Evolutionary conservation across 2,888 invertebrate genomes (phyloP).

Genomic region (Scaptomyza tumidula): DNA sequence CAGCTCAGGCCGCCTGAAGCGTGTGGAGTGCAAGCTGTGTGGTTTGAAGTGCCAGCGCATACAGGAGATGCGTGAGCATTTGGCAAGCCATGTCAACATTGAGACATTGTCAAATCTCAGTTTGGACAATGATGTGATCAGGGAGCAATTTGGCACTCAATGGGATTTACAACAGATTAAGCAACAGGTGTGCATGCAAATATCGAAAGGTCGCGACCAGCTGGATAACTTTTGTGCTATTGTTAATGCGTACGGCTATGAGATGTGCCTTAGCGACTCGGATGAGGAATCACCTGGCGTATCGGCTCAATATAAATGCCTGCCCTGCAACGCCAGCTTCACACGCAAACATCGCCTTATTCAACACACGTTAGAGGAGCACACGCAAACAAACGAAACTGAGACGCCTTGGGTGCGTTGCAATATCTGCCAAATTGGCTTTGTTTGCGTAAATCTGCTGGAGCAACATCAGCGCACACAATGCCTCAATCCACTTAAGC

Average conservation of each 20-base stretch:
- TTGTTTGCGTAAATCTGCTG: constrained; percentile 85
- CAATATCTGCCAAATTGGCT: constrained; percentile 85
- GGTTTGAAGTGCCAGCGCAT: constrained; percentile 64
- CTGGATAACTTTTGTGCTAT: constrained; percentile 76
- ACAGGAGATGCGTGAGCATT: constrained; percentile 72
- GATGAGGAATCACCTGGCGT: constrained; percentile 72
- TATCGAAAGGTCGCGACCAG: constrained; percentile 50
- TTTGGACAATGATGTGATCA: constrained; percentile 62
- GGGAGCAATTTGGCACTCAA: constrained; percentile 47
- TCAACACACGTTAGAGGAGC: constrained; percentile 76
- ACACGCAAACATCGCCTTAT: constrained; percentile 76
- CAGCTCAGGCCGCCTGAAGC: constrained; percentile 62
- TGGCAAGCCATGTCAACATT: constrained; percentile 58
- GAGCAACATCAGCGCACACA: constrained; percentile 85
- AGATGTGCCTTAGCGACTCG: constrained; percentile 82
- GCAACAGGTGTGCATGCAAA: constrained; percentile 63
- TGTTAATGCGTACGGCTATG: constrained; percentile 80
- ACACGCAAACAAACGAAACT: constrained; percentile 83
- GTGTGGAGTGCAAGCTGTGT: constrained; percentile 82
- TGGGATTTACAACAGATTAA: constrained; percentile 60
- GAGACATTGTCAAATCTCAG: constrained; percentile 49
- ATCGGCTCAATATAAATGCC: constrained; percentile 67
- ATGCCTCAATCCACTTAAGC: constrained; percentile 77
- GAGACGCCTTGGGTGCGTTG: constrained; percentile 85
- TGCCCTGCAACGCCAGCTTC: constrained; percentile 70